A percentile compares a stretch with the other conserved stretches of the same genome.
Evolutionary conservation across 2,888 invertebrate species (phyloP).

Genomic region (Lepidocyrtinus sp.): DNA sequence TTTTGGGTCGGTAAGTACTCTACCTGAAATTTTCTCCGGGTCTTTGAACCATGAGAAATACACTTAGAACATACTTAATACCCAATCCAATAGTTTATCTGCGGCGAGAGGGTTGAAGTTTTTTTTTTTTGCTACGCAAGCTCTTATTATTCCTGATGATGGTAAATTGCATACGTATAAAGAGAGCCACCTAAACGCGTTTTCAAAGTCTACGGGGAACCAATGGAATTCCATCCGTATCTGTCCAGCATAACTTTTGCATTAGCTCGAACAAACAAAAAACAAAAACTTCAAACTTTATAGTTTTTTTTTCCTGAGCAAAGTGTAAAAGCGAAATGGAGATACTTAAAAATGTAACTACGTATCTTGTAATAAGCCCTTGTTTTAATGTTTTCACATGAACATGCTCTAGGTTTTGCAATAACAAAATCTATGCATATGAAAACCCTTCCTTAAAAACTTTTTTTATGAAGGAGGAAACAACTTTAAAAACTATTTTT

Average conservation of each 20-base stretch:
- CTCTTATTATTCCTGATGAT: not conserved
- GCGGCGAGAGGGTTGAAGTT: not conserved
- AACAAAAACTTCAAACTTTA: not conserved
- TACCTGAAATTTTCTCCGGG: conserved; percentile 34
- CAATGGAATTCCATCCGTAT: not conserved
- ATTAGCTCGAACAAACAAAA: not conserved
- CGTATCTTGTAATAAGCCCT: no score
- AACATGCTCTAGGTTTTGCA: no score
- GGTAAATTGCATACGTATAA: not conserved
- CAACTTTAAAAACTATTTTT: not conserved
- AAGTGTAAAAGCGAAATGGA: not conserved
- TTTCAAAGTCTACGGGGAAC: not conserved
- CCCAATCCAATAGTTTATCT: not conserved
- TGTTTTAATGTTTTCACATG: no score
- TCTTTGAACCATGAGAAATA: conserved; percentile 42
- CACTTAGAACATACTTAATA: not conserved
- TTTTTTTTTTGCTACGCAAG: not conserved
- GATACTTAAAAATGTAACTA: no score
- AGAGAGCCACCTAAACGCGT: not conserved
- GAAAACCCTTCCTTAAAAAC: no score
- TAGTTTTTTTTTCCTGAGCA: not conserved
- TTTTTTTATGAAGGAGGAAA: not conserved
- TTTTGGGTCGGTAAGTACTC: conserved; percentile 13
- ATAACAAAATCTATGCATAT: no score
- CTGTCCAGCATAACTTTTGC: not conserved